These are phyloP conservation scores for Trichonephila clavata DNA, from an alignment of 1,140 invertebrate species.

Conservation along the genomic window DNA sequence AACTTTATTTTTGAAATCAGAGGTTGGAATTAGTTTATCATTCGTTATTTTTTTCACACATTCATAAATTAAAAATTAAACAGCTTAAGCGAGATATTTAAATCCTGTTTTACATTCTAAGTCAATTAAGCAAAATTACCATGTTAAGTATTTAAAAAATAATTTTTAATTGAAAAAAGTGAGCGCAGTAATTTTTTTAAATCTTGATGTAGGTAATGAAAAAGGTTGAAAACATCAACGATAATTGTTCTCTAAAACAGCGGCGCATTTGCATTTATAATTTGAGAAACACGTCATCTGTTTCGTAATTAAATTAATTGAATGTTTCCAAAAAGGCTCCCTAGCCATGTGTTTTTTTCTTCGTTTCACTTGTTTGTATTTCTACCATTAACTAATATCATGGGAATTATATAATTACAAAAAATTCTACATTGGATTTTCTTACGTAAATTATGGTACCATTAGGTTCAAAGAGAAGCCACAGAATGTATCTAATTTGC, in stretches of 20 bases:
- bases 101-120: not conserved
- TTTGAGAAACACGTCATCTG: slow-evolving; percentile 58
- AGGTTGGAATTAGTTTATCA: slow-evolving; percentile 3
- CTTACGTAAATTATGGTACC: not conserved
- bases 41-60: not conserved
- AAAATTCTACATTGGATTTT: not conserved
- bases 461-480: no score
- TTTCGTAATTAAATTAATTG: slow-evolving; percentile 46
- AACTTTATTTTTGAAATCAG: not conserved
- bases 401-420: slow-evolving; percentile 4
- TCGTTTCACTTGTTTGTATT: not conserved
- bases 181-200: not conserved
- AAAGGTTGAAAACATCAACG: not conserved
- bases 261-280: slow-evolving; percentile 41
- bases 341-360: not conserved
- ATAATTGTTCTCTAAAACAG: slow-evolving; percentile 43
- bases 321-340: not conserved
- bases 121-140: not conserved
- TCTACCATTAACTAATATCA: not conserved
- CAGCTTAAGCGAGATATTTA: not conserved
- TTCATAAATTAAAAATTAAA: slow-evolving; percentile 38
- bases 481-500: no score
- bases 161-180: not conserved
- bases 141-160: not conserved
- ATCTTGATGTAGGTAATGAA: not conserved